Base-by-base conservation (phyloP, 64 coral and sea anemone species). In the Montipora efflorescens region DNA sequence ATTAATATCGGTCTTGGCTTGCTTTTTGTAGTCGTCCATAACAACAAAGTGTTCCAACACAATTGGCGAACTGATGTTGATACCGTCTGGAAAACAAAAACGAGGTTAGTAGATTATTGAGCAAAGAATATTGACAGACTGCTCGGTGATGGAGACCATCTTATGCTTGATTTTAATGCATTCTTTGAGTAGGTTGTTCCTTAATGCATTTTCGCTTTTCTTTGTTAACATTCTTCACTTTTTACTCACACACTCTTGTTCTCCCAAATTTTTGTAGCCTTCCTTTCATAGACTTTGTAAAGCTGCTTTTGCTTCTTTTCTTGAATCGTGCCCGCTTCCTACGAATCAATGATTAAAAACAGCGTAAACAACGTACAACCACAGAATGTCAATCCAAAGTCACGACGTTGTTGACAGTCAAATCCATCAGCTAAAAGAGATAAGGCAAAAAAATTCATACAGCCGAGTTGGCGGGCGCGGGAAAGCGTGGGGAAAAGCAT, bases 21-120 rank as follows among this genome's bases (percentile, higher is more conserved):
- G 84, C 43, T 93, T 93, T 58, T 80, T 48, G 48, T 93, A 93
- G 50, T 93, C 84, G 25, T 85, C 92, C 49, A 93, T 88, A 10
- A 78, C 92, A 48, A 93, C 62, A 68, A 79, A 93, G 49, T 93
- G 92, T 11, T 93, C 92, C 13, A 93, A 66, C 0, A 78, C 51
- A 58, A 93, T 88, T 47, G 92, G 92, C 5, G 85, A 85, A 62
- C 83, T 88, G 14, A 93, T 93, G 13, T 71, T 76, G 51, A 88
- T 87, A 47, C 74, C 92, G 28, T 69, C 22, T 80, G 16, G 10
- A 74, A 81, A 71, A 76, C 1, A 78, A 28, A 89, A 3, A 16
- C 21, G 14, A 51, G 51, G 9, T 19, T 25, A 1, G 1, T 5
- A 68, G 1, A 36, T 36, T 36, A 36, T 36, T 57, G 53, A 57